phyloP scores from a whole-genome alignment of 2,888 invertebrate species.

The Nezara viridula region DNA sequence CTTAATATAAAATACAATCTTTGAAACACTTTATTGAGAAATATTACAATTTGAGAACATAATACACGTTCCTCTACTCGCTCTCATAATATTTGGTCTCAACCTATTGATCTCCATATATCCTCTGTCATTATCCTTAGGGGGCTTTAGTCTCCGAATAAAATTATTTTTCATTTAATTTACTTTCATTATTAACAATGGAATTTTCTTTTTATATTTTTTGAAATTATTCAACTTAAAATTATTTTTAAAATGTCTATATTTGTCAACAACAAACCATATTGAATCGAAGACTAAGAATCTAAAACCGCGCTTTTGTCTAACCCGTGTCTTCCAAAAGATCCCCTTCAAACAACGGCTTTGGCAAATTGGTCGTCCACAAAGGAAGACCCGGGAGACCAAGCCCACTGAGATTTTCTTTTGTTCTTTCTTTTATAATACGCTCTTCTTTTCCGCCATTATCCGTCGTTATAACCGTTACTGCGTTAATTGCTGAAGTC shows the following conservation, averaged over 20 bases:
- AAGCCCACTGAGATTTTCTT: neutral
- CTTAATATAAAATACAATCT: no score
- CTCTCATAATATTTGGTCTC: no score
- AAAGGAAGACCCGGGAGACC: neutral
- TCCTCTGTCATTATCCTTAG: no score
- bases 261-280: neutral
- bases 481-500: neutral
- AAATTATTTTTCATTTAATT: no score
- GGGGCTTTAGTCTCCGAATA: no score
- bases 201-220: neutral
- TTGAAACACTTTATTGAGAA: no score
- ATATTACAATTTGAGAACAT: no score
- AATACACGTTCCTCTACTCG: no score
- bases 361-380: neutral
- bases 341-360: neutral
- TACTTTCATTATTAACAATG: neutral
- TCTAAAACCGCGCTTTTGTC: neutral
- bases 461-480: neutral
- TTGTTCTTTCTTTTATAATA: slow-evolving; percentile 14
- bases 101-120: no score
- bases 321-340: neutral
- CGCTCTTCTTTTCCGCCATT: neutral
- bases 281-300: neutral
- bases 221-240: neutral
- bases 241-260: neutral